Percentiles rank a stretch among this genome's conserved stretches.
phyloP scores from a whole-genome alignment of 2,888 invertebrate genomes.

The Horisme vitalbata region DNA sequence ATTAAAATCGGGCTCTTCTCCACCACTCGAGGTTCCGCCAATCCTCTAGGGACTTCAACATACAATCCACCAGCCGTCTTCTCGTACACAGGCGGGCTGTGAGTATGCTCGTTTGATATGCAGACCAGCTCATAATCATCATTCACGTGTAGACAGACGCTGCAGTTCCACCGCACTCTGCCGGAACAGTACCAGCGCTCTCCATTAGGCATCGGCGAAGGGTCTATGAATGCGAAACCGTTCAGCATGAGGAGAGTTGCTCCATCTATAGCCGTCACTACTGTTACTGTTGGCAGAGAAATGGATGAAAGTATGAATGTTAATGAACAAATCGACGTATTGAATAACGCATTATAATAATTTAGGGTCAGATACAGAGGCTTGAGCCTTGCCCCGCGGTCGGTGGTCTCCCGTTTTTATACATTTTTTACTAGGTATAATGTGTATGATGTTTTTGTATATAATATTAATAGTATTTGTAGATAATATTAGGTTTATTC shows the following conservation, averaged over 20 bases:
- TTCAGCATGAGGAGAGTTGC: conserved; percentile 72
- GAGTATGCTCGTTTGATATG: conserved; percentile 66
- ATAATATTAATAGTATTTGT: too few relatives aligned
- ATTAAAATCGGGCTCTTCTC: conserved; percentile 11
- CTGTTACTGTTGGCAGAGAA: conserved; percentile 61
- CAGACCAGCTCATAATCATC: conserved; percentile 75
- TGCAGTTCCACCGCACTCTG: conserved; percentile 60
- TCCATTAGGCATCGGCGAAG: conserved; percentile 68
- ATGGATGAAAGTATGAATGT: neutral
- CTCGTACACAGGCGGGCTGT: conserved; percentile 63
- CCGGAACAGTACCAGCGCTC: conserved; percentile 77
- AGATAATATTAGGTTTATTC: too few relatives aligned
- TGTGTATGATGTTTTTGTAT: too few relatives aligned
- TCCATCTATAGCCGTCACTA: conserved; percentile 72
- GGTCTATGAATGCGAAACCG: conserved; percentile 70
- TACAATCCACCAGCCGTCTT: conserved; percentile 65
- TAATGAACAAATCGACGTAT: too few relatives aligned
- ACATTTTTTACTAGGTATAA: too few relatives aligned
- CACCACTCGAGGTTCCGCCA: conserved; percentile 1
- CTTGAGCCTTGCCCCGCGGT: too few relatives aligned
- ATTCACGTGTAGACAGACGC: conserved; percentile 71
- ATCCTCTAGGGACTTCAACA: conserved; percentile 39
- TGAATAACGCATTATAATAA: too few relatives aligned
- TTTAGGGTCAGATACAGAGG: too few relatives aligned
- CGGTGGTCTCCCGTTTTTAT: too few relatives aligned